phyloP scores from a whole-genome alignment of 2,888 invertebrate genomes.

The Ectobius pallidus region DNA sequence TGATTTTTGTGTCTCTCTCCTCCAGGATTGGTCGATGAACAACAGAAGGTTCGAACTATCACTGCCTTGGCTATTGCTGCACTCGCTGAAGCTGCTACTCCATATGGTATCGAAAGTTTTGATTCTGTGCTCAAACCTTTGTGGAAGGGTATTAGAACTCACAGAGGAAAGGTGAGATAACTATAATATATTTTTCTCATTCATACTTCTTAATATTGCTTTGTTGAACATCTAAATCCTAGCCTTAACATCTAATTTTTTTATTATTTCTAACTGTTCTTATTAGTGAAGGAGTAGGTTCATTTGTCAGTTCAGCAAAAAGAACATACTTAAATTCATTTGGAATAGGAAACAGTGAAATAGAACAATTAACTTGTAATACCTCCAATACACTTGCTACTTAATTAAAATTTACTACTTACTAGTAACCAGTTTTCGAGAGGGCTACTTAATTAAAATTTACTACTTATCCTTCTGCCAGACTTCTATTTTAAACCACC shows the following conservation, averaged over 20 bases:
- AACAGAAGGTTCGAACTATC: slow-evolving; percentile 98
- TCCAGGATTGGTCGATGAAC: slow-evolving; percentile 93
- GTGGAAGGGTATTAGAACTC: slow-evolving; percentile 97
- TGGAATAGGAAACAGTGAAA: too few relatives aligned
- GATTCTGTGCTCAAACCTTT: slow-evolving; percentile 98
- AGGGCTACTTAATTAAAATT: too few relatives aligned
- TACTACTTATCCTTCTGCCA: too few relatives aligned
- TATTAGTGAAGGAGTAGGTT: neutral
- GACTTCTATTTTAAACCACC: too few relatives aligned
- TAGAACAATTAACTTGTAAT: too few relatives aligned
- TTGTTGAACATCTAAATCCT: neutral
- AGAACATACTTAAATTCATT: too few relatives aligned
- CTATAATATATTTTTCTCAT: too few relatives aligned
- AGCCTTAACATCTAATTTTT: neutral
- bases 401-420: too few relatives aligned
- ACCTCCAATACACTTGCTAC: too few relatives aligned
- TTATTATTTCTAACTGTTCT: neutral
- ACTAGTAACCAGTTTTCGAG: too few relatives aligned
- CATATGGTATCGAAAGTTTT: slow-evolving; percentile 99
- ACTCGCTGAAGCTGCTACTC: slow-evolving; percentile 97
- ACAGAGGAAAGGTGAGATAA: slow-evolving; percentile 64
- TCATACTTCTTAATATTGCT: too few relatives aligned
- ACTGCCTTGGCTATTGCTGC: slow-evolving; percentile 98
- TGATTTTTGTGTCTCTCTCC: slow-evolving; percentile 44
- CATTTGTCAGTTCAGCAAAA: too few relatives aligned